Percentiles rank a stretch among this genome's conserved stretches.
Conservation (phyloP, 2,113 vertebrate species). For the Thinocorus orbignyianus region DNA sequence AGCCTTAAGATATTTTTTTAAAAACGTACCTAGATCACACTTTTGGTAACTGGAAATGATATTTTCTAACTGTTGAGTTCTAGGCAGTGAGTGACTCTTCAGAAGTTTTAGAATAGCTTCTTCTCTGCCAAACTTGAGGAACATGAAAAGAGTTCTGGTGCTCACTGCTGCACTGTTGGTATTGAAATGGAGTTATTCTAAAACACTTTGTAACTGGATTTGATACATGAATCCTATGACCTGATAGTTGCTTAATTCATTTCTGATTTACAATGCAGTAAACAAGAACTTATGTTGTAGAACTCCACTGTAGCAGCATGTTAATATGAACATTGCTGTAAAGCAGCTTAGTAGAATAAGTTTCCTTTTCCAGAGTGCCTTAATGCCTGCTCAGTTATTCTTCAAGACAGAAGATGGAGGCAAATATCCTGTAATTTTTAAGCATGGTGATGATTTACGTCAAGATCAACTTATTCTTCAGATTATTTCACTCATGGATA, state of each 20-base stretch:
- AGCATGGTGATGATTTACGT: constrained; percentile 95
- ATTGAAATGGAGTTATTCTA: not conserved
- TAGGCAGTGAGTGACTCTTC: not conserved
- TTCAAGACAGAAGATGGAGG: constrained; percentile 94
- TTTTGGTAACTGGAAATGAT: not conserved
- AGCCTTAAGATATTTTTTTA: not conserved
- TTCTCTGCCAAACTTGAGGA: not conserved
- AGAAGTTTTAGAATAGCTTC: not conserved
- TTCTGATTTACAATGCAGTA: not conserved
- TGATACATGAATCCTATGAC: not conserved
- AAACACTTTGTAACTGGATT: not conserved
- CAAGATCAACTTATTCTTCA: constrained; percentile 99
- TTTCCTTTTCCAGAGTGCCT: constrained; percentile 84
- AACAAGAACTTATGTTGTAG: not conserved
- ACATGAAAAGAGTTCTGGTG: not conserved
- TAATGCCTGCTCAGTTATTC: constrained; percentile 97
- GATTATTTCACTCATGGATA: constrained; percentile 99
- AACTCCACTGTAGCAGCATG: not conserved
- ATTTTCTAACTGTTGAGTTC: not conserved
- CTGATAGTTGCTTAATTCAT: not conserved
- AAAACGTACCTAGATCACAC: not conserved
- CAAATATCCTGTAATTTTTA: constrained; percentile 97
- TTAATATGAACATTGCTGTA: not conserved
- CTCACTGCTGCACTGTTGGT: not conserved
- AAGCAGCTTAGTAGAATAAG: not conserved